Evolutionary conservation across 2,797 vertebrate genomes (phyloP).

Genomic region (Smutsia gigantea): DNA sequence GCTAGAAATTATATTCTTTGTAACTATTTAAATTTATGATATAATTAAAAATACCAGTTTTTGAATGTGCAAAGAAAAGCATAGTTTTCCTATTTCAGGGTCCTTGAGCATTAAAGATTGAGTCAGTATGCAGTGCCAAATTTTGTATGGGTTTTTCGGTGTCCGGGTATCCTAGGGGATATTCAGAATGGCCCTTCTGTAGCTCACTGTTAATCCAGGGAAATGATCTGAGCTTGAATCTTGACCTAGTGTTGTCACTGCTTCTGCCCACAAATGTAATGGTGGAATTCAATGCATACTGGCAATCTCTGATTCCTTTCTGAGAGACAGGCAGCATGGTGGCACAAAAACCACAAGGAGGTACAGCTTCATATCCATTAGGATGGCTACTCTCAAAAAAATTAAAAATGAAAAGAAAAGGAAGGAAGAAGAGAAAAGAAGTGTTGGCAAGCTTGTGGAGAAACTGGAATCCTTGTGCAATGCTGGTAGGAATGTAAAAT

Average conservation of each 20-base stretch:
- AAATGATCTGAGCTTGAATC: not conserved
- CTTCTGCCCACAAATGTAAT: not conserved
- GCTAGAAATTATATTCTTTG: not conserved
- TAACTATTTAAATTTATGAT: conserved; percentile 56
- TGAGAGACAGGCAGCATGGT: not conserved
- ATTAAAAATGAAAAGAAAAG: not conserved
- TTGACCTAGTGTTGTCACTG: not conserved
- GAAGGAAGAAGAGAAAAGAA: not conserved
- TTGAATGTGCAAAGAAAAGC: not conserved
- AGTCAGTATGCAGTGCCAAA: not conserved
- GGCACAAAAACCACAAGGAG: not conserved
- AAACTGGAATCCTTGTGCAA: not conserved
- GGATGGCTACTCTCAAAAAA: not conserved
- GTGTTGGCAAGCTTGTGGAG: not conserved
- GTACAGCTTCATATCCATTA: not conserved
- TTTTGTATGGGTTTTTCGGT: not conserved
- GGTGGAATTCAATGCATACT: not conserved
- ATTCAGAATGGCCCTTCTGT: not conserved
- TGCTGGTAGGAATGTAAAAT: not conserved
- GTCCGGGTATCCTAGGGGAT: not conserved
- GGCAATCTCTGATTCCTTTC: not conserved
- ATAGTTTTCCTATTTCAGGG: not conserved
- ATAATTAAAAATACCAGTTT: conserved; percentile 27
- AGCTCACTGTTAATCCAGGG: not conserved
- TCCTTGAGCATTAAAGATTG: not conserved